Evolutionary conservation across 2,888 invertebrate species (phyloP).

Genomic region (Amiota mariae): DNA sequence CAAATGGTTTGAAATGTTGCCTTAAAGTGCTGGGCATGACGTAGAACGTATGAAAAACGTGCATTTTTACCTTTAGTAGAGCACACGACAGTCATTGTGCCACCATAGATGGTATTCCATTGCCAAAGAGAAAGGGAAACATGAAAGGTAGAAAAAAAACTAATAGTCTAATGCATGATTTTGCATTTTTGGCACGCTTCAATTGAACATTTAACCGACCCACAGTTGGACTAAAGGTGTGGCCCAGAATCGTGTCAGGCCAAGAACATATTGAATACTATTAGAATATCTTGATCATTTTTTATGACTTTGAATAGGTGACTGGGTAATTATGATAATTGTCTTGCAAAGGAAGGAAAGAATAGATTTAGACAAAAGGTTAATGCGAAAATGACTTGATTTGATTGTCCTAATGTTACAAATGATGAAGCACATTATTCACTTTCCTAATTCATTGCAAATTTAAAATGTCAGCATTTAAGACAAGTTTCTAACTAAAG

Average conservation of each 20-base stretch:
- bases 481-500: no score
- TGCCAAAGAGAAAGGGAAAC: neutral
- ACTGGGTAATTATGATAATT: slow-evolving; percentile 52
- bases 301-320: slow-evolving; percentile 35
- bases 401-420: no score
- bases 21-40: slow-evolving; percentile 49
- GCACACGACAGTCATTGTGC: slow-evolving; percentile 9
- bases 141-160: slow-evolving; percentile 31
- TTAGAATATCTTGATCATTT: slow-evolving; percentile 42
- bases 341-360: slow-evolving; percentile 32
- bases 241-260: slow-evolving; percentile 27
- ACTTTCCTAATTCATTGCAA: no score
- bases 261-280: slow-evolving; percentile 18
- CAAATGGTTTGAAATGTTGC: slow-evolving; percentile 13
- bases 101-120: neutral
- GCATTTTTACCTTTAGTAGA: slow-evolving; percentile 33
- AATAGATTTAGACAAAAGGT: no score
- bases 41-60: slow-evolving; percentile 54
- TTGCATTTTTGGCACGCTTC: slow-evolving; percentile 37
- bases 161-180: slow-evolving; percentile 53
- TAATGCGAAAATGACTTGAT: no score
- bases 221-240: slow-evolving; percentile 24
- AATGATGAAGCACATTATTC: no score
- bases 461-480: no score
- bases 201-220: neutral